Base-by-base conservation (phyloP, 2,797 vertebrate genomes). In the Poeciliopsis infans region DNA sequence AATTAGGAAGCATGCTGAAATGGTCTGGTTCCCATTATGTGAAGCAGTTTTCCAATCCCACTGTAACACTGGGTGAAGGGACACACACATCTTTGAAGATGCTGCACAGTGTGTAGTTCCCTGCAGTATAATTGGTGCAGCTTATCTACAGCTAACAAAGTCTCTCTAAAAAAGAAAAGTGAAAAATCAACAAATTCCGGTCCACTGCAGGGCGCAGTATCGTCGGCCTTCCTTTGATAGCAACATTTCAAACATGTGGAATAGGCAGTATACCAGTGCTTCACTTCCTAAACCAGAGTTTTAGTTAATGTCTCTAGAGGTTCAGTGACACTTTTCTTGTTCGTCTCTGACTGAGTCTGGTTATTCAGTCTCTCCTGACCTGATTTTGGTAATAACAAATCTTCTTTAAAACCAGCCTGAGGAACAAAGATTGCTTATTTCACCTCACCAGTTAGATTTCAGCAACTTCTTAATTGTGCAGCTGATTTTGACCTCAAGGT, bases 171-270 rank as follows among this genome's bases (percentile, higher is more conserved):
- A 20, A 43, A 20, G 36, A 78, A 78, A 72, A 78, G 43, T 59
- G 53, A 61, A 36, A 78, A 72, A 61, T 78, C 51, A 47, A 78
- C 72, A 36, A 75, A 75, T 45, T 75, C 41, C 28, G 23, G 28
- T n/a, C 31, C 73, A 43, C 64, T 28, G 72, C 41, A 69, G 78
- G 39, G 51, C 13, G 18, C 61, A 57, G 28, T 25, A 23, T 55
- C 53, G 28, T 43, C 15, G n/a, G 28, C 53, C 23, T 45, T 45
- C 31, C 69, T 78, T 47, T 61, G 10, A 72, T 33, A 78, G 25
- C 41, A 36, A 18, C 33, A 46, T 18, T 47, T 39, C 74, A 16
- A 75, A 75, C 55, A 15, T 46, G 69, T 72, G 68, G 25, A 28
- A 31, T 33, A 45, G 23, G 61, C 20, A 64, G 43, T 16, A 25